phyloP scores from a whole-genome alignment of 1,140 invertebrate genomes.

The Platorchestia sp. region DNA sequence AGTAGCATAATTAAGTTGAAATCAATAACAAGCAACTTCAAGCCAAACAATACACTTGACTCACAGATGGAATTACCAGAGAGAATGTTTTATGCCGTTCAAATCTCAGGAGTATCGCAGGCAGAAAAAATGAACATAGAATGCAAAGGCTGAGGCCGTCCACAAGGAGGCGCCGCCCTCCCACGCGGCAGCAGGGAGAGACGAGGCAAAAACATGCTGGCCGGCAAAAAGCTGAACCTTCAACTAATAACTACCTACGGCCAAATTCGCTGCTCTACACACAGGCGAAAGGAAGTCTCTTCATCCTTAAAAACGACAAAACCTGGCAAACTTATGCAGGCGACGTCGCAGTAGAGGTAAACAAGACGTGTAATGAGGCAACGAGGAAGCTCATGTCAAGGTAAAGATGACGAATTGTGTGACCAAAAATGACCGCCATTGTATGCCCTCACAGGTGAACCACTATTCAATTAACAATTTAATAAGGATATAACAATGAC shows the following conservation, averaged over 20 bases:
- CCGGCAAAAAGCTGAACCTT: neutral
- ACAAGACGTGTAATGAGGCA: neutral
- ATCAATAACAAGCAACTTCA: neutral
- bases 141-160: neutral
- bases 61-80: neutral
- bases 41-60: neutral
- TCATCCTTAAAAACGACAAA: neutral
- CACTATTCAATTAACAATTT: no score
- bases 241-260: neutral
- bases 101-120: neutral
- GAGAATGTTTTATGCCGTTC: neutral
- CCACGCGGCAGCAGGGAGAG: neutral
- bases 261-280: neutral
- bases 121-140: neutral
- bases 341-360: neutral
- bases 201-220: neutral
- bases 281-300: neutral
- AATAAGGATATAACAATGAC: neutral
- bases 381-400: neutral
- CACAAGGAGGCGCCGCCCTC: neutral
- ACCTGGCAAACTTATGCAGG: neutral
- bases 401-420: neutral
- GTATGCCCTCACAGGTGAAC: neutral
- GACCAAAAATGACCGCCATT: neutral
- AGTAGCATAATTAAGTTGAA: neutral